phyloP scores from a whole-genome alignment of 1,140 invertebrate species.

The Drosophila simulans region DNA sequence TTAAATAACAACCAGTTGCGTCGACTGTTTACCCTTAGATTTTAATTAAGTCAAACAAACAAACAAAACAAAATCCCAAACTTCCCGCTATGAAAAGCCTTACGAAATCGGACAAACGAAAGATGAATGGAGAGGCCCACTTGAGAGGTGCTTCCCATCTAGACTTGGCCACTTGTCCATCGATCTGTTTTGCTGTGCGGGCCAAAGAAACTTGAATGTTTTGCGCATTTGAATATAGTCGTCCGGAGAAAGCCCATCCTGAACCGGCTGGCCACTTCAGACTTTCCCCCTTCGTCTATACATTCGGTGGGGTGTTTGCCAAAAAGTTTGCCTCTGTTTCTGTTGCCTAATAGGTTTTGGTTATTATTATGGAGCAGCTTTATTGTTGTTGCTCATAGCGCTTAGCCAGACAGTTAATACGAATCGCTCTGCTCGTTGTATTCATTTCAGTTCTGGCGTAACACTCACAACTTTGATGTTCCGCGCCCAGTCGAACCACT shows the following conservation, averaged over 20 bases:
- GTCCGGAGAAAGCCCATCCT: conserved; percentile 26
- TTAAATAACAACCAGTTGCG: conserved; percentile 50
- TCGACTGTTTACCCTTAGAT: conserved; percentile 28
- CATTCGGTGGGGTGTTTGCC: conserved; percentile 13
- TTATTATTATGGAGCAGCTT: conserved; percentile 61
- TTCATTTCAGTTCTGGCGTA: conserved; percentile 62
- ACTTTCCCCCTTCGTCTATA: conserved; percentile 2
- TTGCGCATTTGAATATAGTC: conserved; percentile 53
- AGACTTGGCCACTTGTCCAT: conserved; percentile 50
- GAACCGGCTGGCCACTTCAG: conserved; percentile 34
- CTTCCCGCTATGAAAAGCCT: not conserved
- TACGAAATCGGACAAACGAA: conserved; percentile 34
- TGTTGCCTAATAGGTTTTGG: conserved; percentile 70
- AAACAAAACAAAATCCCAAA: conserved; percentile 20
- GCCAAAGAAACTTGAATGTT: conserved; percentile 49
- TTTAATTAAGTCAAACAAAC: conserved; percentile 52
- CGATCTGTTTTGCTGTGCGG: conserved; percentile 43
- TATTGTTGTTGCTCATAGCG: conserved; percentile 37
- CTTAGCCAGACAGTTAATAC: conserved; percentile 68
- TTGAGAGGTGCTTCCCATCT: conserved; percentile 29
- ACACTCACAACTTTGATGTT: conserved; percentile 56
- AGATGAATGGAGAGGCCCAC: conserved; percentile 40
- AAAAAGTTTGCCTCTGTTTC: conserved; percentile 41
- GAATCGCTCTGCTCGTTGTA: conserved; percentile 46
- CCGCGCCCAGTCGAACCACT: conserved; percentile 50